A percentile compares a stretch with the other conserved stretches of the same genome.
Conservation (phyloP, 2,797 vertebrate species). For the Tympanoctomys barrerae region DNA sequence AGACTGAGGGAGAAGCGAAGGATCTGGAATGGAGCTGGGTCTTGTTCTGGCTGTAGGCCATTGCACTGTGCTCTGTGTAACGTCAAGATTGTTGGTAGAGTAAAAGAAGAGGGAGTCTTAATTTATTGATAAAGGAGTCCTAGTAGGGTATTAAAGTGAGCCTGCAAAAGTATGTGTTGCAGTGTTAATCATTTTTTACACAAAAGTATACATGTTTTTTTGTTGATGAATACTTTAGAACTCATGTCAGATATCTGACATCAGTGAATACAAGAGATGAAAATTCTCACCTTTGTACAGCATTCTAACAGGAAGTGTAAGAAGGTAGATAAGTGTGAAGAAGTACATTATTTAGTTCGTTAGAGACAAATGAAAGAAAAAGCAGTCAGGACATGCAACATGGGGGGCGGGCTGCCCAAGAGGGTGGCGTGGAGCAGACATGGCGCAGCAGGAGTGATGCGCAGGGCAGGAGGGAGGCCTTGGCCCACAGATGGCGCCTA, state of each 20-base stretch:
- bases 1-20: not conserved
- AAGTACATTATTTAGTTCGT: not conserved
- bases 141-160: not conserved
- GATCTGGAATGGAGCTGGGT: not conserved
- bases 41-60: not conserved
- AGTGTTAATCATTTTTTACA: not conserved
- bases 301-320: not conserved
- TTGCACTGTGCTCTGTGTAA: not conserved
- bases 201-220: not conserved
- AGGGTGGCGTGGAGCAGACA: conserved; percentile 18
- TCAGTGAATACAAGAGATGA: conserved; percentile 46
- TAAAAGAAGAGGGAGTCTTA: not conserved
- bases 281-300: not conserved
- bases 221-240: not conserved
- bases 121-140: not conserved
- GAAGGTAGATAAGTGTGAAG: conserved; percentile 23
- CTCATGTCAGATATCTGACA: not conserved
- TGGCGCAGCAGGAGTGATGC: not conserved
- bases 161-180: not conserved
- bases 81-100: not conserved
- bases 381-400: not conserved
- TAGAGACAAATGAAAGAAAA: conserved; percentile 17
- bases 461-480: not conserved
- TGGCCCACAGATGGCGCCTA: not conserved
- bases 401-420: not conserved